Conservation (phyloP, 2,888 invertebrate species). For the Merodon equestris region DNA sequence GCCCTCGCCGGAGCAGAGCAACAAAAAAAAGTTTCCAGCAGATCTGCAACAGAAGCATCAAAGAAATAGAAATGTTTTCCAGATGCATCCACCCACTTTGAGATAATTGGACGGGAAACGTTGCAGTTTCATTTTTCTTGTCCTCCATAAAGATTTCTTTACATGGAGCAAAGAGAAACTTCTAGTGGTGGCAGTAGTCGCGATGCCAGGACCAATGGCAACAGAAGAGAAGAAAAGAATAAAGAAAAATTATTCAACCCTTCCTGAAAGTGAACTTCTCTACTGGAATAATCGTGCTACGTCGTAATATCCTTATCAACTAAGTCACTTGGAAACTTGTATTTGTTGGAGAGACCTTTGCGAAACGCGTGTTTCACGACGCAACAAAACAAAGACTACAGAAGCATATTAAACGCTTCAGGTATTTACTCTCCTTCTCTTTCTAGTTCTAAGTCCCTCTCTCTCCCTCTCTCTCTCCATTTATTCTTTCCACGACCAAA, state of each 20-base stretch:
- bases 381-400: constrained; percentile 51
- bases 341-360: constrained; percentile 64
- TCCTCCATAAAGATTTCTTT: constrained; percentile 50
- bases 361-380: constrained; percentile 54
- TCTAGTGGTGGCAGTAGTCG: constrained; percentile 2
- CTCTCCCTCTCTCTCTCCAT: constrained; percentile 21
- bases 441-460: constrained; percentile 3
- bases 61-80: constrained; percentile 15
- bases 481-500: constrained; percentile 35
- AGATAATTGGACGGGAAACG: constrained; percentile 62
- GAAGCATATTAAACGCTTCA: constrained; percentile 53
- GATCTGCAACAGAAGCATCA: constrained; percentile 5
- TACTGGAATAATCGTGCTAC: constrained; percentile 65
- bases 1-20: no score
- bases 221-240: constrained; percentile 43
- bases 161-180: constrained; percentile 52
- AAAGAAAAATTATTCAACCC: constrained; percentile 66
- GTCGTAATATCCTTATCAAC: constrained; percentile 69
- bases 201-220: neutral
- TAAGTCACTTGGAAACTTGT: constrained; percentile 67
- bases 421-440: constrained; percentile 1
- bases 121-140: constrained; percentile 34
- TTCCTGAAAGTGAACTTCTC: constrained; percentile 64
- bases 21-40: neutral
- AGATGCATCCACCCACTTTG: constrained; percentile 40